These are phyloP conservation scores for Linurgus olivaceus DNA, from an alignment of 2,797 vertebrate species.

Conservation along the genomic window DNA sequence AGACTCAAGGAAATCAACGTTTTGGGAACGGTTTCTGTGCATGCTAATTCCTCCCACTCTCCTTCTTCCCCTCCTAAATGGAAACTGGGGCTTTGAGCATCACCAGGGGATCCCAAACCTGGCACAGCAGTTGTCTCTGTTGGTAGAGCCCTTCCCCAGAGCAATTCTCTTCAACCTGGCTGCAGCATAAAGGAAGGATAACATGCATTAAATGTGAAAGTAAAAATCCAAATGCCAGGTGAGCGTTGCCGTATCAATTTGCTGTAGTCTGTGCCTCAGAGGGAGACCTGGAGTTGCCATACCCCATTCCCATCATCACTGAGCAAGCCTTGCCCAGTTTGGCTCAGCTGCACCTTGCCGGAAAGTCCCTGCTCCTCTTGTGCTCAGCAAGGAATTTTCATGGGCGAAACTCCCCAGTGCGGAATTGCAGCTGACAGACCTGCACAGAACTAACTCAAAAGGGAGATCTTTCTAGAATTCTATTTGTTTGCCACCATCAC, in stretches of 20 bases:
- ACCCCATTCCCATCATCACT: background rate
- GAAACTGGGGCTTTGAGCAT: background rate
- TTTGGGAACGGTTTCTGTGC: background rate
- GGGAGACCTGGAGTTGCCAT: background rate
- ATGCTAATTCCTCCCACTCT: background rate
- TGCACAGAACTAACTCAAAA: background rate
- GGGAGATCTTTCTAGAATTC: background rate
- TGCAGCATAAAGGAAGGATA: background rate
- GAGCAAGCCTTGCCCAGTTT: background rate
- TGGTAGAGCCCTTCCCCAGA: background rate
- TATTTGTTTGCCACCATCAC: background rate
- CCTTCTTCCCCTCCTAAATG: too few species aligned
- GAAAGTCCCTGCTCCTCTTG: background rate
- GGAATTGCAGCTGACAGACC: background rate
- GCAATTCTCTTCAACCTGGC: background rate
- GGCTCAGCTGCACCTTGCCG: background rate
- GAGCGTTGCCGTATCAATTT: accelerated
- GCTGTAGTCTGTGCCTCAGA: background rate
- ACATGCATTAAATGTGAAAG: background rate
- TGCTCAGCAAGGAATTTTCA: background rate
- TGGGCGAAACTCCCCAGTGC: background rate
- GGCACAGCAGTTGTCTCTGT: background rate
- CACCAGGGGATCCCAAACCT: background rate
- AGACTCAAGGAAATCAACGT: background rate
- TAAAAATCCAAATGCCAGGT: background rate